Evolutionary conservation across 1,140 invertebrate species (phyloP).

Genomic region (Antheraea pernyi): DNA sequence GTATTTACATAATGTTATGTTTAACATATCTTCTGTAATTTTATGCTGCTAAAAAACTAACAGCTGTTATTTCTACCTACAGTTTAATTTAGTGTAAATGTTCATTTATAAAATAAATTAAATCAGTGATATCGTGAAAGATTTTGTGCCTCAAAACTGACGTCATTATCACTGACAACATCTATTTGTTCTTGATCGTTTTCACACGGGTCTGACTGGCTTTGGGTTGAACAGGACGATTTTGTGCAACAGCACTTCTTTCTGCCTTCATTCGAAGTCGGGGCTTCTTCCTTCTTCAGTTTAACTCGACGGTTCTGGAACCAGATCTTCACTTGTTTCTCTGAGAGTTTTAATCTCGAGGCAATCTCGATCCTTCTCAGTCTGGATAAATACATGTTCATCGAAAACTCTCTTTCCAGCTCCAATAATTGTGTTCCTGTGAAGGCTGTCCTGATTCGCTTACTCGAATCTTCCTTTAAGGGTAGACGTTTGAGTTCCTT

Average conservation of each 20-base stretch:
- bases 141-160: constrained; percentile 51
- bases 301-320: constrained; percentile 95
- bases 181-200: constrained; percentile 69
- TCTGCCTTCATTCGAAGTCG: constrained; percentile 39
- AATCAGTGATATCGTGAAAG: constrained; percentile 50
- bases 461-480: constrained; percentile 82
- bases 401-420: constrained; percentile 93
- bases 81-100: too few species aligned
- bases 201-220: constrained; percentile 48
- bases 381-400: constrained; percentile 94
- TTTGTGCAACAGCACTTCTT: constrained; percentile 68
- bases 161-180: constrained; percentile 67
- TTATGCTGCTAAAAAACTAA: too few species aligned
- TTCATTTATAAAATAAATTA: background rate
- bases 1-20: background rate
- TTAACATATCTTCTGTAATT: background rate
- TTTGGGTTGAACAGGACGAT: constrained; percentile 43
- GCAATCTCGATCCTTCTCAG: constrained; percentile 95
- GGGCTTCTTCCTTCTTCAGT: constrained; percentile 88
- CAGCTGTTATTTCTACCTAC: background rate
- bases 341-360: constrained; percentile 90
- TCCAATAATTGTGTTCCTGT: constrained; percentile 95
- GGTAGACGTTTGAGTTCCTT: constrained; percentile 64
- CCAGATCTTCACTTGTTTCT: constrained; percentile 98
- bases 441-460: constrained; percentile 94